Base-by-base conservation (phyloP, 2,888 invertebrate genomes). In the Osmoderma eremita region DNA sequence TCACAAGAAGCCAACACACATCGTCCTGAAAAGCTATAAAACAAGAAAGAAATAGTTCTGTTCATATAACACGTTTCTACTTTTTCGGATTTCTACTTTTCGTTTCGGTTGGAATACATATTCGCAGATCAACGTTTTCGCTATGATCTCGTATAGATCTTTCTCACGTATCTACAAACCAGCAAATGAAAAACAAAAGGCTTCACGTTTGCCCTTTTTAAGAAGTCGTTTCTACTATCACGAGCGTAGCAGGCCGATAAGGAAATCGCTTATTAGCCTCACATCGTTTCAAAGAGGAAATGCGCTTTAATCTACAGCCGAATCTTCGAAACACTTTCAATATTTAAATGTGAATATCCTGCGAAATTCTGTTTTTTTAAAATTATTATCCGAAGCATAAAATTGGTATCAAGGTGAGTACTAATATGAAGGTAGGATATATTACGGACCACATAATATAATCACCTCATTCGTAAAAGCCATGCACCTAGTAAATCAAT, bases 301-400 rank as follows among this genome's bases (percentile, higher is more conserved):
- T 10, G 15, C 39, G 18, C 13, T 45, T 45, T 24, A 58, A 71
- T 71, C 67, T 70, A 62, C 72, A 72, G n/a, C n/a, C n/a, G n/a
- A 70, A 72, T 70, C 70, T 72, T 70, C 58, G 69, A 67, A 66
- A 66, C 67, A 67, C 70, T 70, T 69, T 72, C 68, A 72, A 70
- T 71, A 70, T 70, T 72, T 71, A 69, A 69, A 70, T 66, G 63
- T 69, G 58, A 61, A 69, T 68, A 71, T 70, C 70, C 71, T 69
- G 70, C 63, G 45, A 45, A 54, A 38, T 65, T 48, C 42, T 20
- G 22, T n/a, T 13, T 20, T 20, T 22, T n/a, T n/a, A n/a, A n/a
- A n/a, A n/a, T n/a, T 1, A 18, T 2, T 2, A 20, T 22, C 22
- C 13, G 18, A 10, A 10, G 17, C n/a, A 39, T 39, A 38, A n/a